phyloP scores from a whole-genome alignment of 1,140 invertebrate genomes.

The Pentalonia nigronervosa region DNA sequence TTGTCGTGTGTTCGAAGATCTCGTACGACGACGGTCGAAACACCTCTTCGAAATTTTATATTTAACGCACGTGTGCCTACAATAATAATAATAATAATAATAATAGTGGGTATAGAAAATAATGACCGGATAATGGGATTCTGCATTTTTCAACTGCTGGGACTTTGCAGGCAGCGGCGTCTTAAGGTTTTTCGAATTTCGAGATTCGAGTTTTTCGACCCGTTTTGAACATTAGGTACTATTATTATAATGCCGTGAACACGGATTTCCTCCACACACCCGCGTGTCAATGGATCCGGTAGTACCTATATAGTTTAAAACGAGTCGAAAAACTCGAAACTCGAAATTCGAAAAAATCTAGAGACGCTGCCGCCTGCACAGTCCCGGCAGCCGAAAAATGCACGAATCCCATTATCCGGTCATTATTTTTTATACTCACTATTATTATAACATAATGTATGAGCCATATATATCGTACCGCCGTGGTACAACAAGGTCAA shows the following conservation, averaged over 20 bases:
- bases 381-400: neutral
- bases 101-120: no score
- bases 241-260: neutral
- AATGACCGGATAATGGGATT: no score
- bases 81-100: neutral
- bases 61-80: neutral
- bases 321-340: neutral
- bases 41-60: neutral
- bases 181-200: no score
- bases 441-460: neutral
- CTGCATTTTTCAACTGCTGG: no score
- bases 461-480: neutral
- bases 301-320: neutral
- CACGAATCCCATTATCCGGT: conserved; percentile 21
- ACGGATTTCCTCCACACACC: neutral
- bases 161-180: no score
- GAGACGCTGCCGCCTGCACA: neutral
- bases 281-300: neutral
- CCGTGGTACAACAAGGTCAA: conserved; percentile 33
- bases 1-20: neutral
- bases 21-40: neutral
- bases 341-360: neutral
- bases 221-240: no score
- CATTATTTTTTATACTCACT: conserved; percentile 40
- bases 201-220: no score